These are phyloP conservation scores for Sepiola atlantica DNA, from an alignment of 2,888 invertebrate species.

Conservation along the genomic window DNA sequence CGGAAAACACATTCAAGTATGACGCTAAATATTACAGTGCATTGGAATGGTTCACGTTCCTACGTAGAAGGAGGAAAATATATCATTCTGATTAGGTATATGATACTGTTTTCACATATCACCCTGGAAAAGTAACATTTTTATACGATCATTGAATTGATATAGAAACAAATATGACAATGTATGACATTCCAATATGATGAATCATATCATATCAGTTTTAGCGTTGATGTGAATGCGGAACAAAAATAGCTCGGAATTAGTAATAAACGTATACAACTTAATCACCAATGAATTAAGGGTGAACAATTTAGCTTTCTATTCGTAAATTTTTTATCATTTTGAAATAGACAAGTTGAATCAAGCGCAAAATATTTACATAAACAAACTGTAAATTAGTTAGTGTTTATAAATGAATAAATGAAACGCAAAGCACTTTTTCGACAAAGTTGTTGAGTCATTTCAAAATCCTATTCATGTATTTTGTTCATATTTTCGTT, in stretches of 20 bases:
- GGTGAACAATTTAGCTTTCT: background rate
- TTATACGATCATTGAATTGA: background rate
- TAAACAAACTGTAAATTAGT: background rate
- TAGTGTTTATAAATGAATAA: background rate
- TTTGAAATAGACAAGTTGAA: background rate
- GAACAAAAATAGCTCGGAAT: too few relatives aligned
- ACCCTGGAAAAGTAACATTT: background rate
- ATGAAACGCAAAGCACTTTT: background rate
- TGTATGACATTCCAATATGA: background rate
- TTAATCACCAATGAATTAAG: background rate
- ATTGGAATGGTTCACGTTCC: too few relatives aligned
- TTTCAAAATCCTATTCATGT: background rate
- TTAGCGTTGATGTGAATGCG: too few relatives aligned
- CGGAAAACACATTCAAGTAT: too few relatives aligned
- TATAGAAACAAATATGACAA: background rate
- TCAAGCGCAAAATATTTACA: background rate
- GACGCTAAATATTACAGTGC: too few relatives aligned
- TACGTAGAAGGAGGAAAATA: too few relatives aligned
- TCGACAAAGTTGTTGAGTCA: background rate
- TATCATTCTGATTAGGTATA: background rate
- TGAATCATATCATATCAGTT: background rate
- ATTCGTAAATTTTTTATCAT: background rate
- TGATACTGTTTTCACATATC: background rate
- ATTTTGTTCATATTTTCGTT: background rate
- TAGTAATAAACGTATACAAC: background rate